Evolutionary conservation across 2,113 vertebrate genomes (phyloP).

Genomic region (Puffinus mauretanicus): DNA sequence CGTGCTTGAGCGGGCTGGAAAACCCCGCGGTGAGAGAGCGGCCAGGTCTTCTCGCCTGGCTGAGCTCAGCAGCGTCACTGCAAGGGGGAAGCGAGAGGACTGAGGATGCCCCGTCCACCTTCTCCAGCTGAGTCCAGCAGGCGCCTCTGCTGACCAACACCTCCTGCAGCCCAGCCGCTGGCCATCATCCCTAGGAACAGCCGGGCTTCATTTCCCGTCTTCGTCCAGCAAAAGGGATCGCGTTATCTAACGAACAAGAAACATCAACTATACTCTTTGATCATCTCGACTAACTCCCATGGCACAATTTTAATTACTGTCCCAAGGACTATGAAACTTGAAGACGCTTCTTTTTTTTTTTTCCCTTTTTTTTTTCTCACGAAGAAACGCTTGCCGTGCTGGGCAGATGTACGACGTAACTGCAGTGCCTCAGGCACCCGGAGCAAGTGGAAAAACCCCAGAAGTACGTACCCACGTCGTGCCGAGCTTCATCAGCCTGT

Average conservation of each 20-base stretch:
- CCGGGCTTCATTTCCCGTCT: neutral
- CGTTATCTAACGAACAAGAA: neutral
- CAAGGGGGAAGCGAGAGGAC: neutral
- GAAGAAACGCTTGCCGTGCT: neutral
- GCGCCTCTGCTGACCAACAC: neutral
- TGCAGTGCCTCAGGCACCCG: neutral
- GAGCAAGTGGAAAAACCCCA: neutral
- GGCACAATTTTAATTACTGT: neutral
- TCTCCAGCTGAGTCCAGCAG: neutral
- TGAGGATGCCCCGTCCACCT: neutral
- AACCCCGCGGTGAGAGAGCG: accelerated
- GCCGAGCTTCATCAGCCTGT: neutral
- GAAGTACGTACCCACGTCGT: accelerated
- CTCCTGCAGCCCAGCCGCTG: neutral
- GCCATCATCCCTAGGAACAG: neutral
- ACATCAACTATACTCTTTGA: neutral
- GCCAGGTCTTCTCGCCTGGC: neutral
- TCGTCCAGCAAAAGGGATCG: neutral
- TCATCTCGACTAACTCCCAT: neutral
- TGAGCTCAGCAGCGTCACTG: neutral
- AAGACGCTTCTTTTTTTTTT: neutral
- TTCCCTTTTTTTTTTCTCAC: neutral
- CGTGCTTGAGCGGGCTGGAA: neutral
- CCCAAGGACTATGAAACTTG: neutral
- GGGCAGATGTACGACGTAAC: neutral